Base-by-base conservation (phyloP, 2,797 vertebrate genomes). In the Heliangelus exortis region DNA sequence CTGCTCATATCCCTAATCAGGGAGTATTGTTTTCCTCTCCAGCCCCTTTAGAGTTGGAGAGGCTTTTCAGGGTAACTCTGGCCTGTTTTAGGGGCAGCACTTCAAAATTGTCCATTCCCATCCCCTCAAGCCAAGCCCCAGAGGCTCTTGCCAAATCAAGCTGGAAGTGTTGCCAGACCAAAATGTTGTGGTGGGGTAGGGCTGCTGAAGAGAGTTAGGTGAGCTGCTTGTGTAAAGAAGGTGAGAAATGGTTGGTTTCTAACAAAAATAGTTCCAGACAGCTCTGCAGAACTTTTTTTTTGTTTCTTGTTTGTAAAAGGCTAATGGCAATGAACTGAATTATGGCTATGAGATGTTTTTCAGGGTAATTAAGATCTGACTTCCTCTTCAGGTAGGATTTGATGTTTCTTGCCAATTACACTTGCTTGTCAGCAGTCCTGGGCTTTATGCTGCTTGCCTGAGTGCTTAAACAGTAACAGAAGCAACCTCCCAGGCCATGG, bases 1-100 rank as follows among this genome's bases (percentile, higher is more conserved):
- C 57, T 62, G 7, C 50, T 77, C 3, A 0, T 63, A 17, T 47
- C 36, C 50, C 26, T 89, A 62, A 57, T 28, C n/a, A 23, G 29
- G 45, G 74, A 79, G 93, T 77, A 67, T 85, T 83, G 65, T 67
- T 95, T 95, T 90, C 50, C 25, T 89, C 81, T 87, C 31, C 2
- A 2, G 9, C 41, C 57, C 36, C 69, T 57, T 23, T 25, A 58
- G 61, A 71, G 33, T 43, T 71, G 59, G 33, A 82, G 53, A 51
- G 12, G 28, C 68, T 58, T 92, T 81, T 95, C 75, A 77, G 43
- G 58, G 92, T 93, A 61, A 65, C 63, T 80, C 68, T 57, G 48
- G 59, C 71, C 86, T 92, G 19, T 90, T 87, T 93, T 77, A 50
- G 68, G 71, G 81, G 57, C 48, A 36, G 18, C n/a, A 3, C 66